phyloP scores from a whole-genome alignment of 2,888 invertebrate genomes.

The Drosophila suboccidentalis region DNA sequence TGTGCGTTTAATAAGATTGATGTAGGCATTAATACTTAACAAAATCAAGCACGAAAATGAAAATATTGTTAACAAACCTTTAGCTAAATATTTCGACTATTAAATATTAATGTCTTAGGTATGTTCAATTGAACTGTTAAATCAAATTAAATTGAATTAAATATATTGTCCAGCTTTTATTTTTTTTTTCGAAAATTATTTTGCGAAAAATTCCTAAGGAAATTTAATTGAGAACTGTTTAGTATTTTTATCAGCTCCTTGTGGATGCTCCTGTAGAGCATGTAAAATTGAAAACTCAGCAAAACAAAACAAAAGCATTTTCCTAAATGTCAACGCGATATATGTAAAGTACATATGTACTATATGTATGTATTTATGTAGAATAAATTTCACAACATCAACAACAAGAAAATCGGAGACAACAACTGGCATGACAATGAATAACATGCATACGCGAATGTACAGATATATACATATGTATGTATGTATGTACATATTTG shows the following conservation, averaged over 20 bases:
- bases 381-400: constrained; percentile 47
- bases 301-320: not conserved
- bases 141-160: not conserved
- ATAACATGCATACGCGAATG: constrained; percentile 16
- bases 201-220: not conserved
- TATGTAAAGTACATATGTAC: constrained; percentile 15
- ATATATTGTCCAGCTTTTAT: not conserved
- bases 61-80: not conserved
- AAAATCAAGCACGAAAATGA: constrained; percentile 20
- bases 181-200: not conserved
- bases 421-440: constrained; percentile 41
- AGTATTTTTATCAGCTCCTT: not conserved
- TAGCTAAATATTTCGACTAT: not conserved
- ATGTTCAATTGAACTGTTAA: not conserved
- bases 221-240: not conserved
- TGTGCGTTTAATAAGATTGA: not conserved
- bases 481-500: not conserved
- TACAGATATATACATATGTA: constrained; percentile 2
- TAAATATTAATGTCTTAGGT: not conserved
- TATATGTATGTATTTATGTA: constrained; percentile 44
- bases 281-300: not conserved
- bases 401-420: constrained; percentile 1
- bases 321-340: constrained; percentile 12
- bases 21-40: not conserved
- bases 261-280: not conserved